Evolutionary conservation across 1,140 invertebrate genomes (phyloP).

Genomic region (Lanistes nyassanus): DNA sequence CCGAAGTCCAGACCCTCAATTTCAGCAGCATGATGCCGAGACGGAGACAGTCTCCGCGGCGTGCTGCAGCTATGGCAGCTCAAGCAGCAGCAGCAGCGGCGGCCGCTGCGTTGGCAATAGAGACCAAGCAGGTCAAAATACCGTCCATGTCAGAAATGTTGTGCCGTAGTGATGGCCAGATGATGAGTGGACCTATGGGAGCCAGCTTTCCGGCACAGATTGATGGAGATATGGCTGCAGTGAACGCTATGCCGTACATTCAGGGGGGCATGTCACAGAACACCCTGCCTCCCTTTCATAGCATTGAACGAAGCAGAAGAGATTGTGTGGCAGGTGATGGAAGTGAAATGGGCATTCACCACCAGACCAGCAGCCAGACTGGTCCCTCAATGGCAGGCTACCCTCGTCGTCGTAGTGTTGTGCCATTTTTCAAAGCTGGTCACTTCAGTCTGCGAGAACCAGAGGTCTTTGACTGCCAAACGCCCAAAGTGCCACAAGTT

Average conservation of each 20-base stretch:
- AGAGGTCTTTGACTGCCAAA: conserved; percentile 17
- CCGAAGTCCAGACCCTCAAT: no score
- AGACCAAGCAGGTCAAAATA: conserved; percentile 15
- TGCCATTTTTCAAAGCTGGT: conserved; percentile 22
- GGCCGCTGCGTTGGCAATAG: conserved; percentile 2
- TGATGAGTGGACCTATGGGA: background rate
- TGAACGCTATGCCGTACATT: no score
- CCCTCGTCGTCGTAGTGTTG: background rate
- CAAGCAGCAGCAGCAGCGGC: conserved; percentile 13
- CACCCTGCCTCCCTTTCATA: no score
- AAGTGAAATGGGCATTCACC: no score
- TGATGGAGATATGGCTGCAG: no score
- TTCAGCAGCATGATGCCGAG: conserved; percentile 8
- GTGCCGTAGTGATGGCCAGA: conserved; percentile 1
- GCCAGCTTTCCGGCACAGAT: no score
- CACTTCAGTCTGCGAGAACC: conserved; percentile 15
- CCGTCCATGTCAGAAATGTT: conserved; percentile 10
- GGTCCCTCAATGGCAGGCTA: background rate
- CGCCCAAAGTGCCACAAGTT: conserved; percentile 1
- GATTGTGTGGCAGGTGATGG: no score
- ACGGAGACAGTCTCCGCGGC: conserved; percentile 11
- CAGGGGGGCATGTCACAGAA: no score
- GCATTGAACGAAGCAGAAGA: no score
- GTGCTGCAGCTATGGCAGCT: conserved; percentile 11
- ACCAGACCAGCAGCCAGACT: no score